A percentile compares a stretch with the other conserved stretches of the same genome.
Evolutionary conservation across 2,113 vertebrate species (phyloP).

Genomic region (Synodontis membranacea): DNA sequence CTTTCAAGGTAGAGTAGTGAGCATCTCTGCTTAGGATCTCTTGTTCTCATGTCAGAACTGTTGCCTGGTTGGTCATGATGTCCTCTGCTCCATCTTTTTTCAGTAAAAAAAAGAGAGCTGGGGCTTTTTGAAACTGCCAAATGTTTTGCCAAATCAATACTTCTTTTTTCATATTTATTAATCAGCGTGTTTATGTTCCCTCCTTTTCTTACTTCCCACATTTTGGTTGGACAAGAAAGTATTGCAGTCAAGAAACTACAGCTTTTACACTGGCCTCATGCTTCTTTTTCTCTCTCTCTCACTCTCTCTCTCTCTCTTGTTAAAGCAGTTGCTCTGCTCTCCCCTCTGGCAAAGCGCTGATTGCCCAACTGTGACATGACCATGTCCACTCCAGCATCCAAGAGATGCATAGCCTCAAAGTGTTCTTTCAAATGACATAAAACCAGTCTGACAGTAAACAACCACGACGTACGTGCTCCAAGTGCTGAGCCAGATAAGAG

Average conservation of each 20-base stretch:
- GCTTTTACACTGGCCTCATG: slow-evolving; percentile 47
- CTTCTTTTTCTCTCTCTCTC: slow-evolving; percentile 29
- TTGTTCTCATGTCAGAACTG: slow-evolving; percentile 15
- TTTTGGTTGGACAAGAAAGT: slow-evolving; percentile 56
- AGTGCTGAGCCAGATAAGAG: slow-evolving; percentile 45
- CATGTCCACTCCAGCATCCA: slow-evolving; percentile 50
- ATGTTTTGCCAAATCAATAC: slow-evolving; percentile 66
- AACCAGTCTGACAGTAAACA: slow-evolving; percentile 49
- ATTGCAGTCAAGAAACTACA: slow-evolving; percentile 30
- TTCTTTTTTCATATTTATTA: slow-evolving; percentile 54
- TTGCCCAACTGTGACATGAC: slow-evolving; percentile 43
- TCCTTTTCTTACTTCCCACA: slow-evolving; percentile 51
- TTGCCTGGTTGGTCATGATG: not conserved
- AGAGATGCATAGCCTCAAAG: slow-evolving; percentile 50
- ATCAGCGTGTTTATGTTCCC: slow-evolving; percentile 28
- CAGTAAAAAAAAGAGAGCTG: slow-evolving; percentile 19
- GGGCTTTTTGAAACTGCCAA: slow-evolving; percentile 72
- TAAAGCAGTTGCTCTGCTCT: slow-evolving; percentile 49
- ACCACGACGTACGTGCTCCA: slow-evolving; percentile 7
- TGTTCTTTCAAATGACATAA: slow-evolving; percentile 45
- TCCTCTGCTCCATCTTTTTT: slow-evolving; percentile 12
- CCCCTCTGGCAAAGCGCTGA: slow-evolving; percentile 43
- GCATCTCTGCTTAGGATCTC: not conserved
- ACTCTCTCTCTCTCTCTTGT: slow-evolving; percentile 22
- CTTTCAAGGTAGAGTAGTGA: slow-evolving; percentile 9